Evolutionary conservation across 2,113 vertebrate species (phyloP).

Genomic region (Nothocercus nigrocapillus): DNA sequence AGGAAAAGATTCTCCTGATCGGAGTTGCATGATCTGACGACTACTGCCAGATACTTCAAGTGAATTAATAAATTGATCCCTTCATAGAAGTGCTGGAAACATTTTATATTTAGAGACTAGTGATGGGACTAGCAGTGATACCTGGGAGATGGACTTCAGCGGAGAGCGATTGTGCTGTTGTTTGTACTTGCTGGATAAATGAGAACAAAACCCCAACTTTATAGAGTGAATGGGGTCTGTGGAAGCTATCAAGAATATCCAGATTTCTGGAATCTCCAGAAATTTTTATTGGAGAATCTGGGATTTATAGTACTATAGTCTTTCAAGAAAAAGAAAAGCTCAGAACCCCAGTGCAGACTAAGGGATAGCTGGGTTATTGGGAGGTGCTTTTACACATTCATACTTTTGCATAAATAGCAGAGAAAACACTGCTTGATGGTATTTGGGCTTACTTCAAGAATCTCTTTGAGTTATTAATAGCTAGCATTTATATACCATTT

Average conservation of each 20-base stretch:
- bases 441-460: conserved; percentile 8
- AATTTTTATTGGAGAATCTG: background rate
- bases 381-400: background rate
- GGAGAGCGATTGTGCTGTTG: background rate
- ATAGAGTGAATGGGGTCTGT: background rate
- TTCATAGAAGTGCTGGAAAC: background rate
- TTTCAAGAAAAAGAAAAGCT: background rate
- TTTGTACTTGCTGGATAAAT: background rate
- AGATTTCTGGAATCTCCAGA: background rate
- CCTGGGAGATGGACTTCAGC: background rate
- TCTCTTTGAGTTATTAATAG: conserved; percentile 9
- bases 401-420: background rate
- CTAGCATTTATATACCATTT: background rate
- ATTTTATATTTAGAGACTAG: background rate
- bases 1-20: background rate
- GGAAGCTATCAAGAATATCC: background rate
- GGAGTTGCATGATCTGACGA: background rate
- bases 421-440: background rate
- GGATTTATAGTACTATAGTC: background rate
- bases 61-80: background rate
- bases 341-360: background rate
- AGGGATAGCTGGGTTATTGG: background rate
- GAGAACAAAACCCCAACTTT: background rate
- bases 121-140: background rate
- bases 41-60: background rate